Evolutionary conservation across 2,113 vertebrate species (phyloP).

Genomic region (Lepus americanus): DNA sequence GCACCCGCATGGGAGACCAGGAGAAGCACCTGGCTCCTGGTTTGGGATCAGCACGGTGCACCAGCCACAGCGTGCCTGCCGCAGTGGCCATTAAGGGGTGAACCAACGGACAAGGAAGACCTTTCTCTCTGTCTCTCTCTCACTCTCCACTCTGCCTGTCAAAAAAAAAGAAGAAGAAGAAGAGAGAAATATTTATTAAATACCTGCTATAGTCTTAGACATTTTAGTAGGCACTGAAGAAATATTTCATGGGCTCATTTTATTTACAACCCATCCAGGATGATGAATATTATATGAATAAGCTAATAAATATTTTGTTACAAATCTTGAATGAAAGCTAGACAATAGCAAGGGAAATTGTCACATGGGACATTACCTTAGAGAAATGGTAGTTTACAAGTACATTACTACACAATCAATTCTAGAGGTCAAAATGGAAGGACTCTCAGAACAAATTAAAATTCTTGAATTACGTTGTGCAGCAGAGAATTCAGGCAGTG

Average conservation of each 20-base stretch:
- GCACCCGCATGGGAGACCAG: too few relatives aligned
- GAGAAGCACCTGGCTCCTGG: too few relatives aligned
- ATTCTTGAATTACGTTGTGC: background rate
- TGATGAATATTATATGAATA: background rate
- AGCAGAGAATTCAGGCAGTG: background rate
- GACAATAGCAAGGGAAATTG: background rate
- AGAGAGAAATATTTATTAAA: background rate
- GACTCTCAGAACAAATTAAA: background rate
- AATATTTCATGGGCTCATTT: background rate
- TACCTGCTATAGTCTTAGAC: background rate
- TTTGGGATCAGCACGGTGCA: too few relatives aligned
- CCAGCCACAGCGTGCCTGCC: too few relatives aligned
- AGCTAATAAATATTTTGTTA: background rate
- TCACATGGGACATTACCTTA: background rate
- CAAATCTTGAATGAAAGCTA: background rate
- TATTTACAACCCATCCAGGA: background rate
- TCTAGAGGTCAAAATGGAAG: background rate
- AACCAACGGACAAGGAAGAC: too few relatives aligned
- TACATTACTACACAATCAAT: background rate
- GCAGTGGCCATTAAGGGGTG: too few relatives aligned
- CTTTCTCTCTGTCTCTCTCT: too few relatives aligned
- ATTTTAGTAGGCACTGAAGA: background rate
- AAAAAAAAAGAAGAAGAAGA: too few relatives aligned
- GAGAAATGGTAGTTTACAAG: background rate
- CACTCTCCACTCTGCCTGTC: too few relatives aligned